Base-by-base conservation (phyloP, 2,113 vertebrate genomes). In the Jaculus jaculus region DNA sequence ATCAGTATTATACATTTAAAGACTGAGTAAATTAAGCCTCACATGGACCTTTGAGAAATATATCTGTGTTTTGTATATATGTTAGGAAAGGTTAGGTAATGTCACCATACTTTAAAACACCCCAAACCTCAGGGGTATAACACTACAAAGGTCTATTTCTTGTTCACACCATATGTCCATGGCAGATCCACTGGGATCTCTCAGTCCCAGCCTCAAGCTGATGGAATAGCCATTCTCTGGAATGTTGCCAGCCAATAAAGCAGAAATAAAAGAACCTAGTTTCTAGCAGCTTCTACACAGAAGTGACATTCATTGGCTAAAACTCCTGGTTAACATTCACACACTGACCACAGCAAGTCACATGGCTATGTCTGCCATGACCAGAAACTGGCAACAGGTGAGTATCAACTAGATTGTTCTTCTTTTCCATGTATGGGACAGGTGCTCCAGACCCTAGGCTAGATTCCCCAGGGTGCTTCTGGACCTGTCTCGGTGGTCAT, bases 111-210 rank as follows among this genome's bases (percentile, higher is more conserved):
- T 79, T 86, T 79, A 3, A 87, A 92, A 83, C n/a, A 51, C 2
- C 5, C 4, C 51, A 84, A 66, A 80, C 9, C 24, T 87, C 75
- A 30, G 20, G 65, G 61, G 15, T 83, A 69, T 26, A 91, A 87
- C 84, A 92, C 78, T 87, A 78, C 20, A 81, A 95, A 58, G 37
- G 39, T 80, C 92, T 75, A 18, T 54, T 89, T 89, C 60, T 95
- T 84, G 18, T 74, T 84, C n/a, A 68, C 3, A 61, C 23, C 30
- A 30, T 61, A 80, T 24, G 42, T 37, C 80, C 39, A 37, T 3
- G 32, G 20, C 7, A 92, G 47, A 51, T 68, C n/a, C 75, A 37
- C 10, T 9, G 18, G 23, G n/a, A 39, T 37, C 23, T 94, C n/a
- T 91, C 78, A 91, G 37, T 5, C 7, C n/a, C 60, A 79, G 74